Percentiles rank a stretch among this genome's conserved stretches.
Conservation (phyloP, 2,113 vertebrate genomes). For the Chiloscyllium plagiosum region DNA sequence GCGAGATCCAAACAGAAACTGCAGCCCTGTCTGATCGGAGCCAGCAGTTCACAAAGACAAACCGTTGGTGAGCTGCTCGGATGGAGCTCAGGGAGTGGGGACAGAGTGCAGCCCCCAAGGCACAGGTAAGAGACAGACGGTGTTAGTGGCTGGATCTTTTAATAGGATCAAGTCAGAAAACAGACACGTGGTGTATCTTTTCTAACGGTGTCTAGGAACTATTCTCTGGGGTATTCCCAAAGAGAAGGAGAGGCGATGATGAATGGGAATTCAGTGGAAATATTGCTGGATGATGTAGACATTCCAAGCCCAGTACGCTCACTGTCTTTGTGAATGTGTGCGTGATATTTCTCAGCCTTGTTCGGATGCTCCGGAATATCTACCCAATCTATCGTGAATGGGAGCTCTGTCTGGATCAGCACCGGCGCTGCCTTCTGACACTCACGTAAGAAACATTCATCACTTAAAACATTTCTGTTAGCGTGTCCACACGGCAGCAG, state of each 20-base stretch:
- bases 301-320: background rate
- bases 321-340: background rate
- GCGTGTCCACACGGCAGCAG: background rate
- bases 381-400: background rate
- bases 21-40: background rate
- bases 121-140: background rate
- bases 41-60: background rate
- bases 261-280: background rate
- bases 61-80: background rate
- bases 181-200: constrained; percentile 4
- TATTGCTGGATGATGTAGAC: background rate
- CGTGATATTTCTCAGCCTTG: background rate
- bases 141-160: background rate
- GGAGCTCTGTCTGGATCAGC: background rate
- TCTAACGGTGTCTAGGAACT: background rate
- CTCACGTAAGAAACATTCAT: constrained; percentile 23
- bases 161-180: background rate
- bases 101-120: no score
- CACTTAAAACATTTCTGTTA: background rate
- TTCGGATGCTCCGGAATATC: constrained; percentile 1
- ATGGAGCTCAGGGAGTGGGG: background rate
- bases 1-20: background rate
- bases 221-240: background rate
- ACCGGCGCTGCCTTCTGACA: background rate
- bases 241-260: background rate